These are phyloP conservation scores for Rallus crepitans DNA, from an alignment of 2,797 vertebrate genomes.

Conservation along the genomic window DNA sequence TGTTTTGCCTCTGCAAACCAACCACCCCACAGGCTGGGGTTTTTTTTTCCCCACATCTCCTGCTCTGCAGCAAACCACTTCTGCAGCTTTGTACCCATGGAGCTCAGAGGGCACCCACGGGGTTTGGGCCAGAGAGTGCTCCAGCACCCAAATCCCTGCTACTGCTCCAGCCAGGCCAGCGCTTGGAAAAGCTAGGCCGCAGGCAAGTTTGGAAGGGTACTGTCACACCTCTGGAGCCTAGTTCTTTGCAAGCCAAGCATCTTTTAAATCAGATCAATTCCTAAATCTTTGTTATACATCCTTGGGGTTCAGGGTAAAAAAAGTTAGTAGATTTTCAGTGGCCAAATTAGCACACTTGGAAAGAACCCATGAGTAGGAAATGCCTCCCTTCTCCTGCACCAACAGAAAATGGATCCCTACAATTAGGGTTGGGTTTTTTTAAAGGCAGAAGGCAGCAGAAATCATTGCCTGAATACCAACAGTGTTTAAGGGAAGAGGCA, in stretches of 20 bases:
- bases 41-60: background rate
- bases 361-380: background rate
- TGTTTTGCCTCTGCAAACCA: accelerated
- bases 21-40: background rate
- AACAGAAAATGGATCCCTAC: background rate
- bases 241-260: background rate
- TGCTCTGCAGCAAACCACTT: background rate
- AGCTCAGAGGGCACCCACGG: background rate
- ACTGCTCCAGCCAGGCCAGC: background rate
- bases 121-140: background rate
- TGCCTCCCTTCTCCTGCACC: accelerated
- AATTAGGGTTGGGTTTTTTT: background rate
- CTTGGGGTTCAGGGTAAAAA: background rate
- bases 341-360: background rate
- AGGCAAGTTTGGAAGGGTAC: background rate
- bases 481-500: background rate
- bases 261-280: background rate
- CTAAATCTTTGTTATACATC: background rate
- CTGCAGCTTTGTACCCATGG: background rate
- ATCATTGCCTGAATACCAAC: background rate
- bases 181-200: background rate
- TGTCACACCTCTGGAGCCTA: background rate
- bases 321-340: background rate
- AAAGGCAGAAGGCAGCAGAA: background rate
- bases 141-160: accelerated